Base-by-base conservation (phyloP, 2,888 invertebrate species). In the Thalpophila matura region DNA sequence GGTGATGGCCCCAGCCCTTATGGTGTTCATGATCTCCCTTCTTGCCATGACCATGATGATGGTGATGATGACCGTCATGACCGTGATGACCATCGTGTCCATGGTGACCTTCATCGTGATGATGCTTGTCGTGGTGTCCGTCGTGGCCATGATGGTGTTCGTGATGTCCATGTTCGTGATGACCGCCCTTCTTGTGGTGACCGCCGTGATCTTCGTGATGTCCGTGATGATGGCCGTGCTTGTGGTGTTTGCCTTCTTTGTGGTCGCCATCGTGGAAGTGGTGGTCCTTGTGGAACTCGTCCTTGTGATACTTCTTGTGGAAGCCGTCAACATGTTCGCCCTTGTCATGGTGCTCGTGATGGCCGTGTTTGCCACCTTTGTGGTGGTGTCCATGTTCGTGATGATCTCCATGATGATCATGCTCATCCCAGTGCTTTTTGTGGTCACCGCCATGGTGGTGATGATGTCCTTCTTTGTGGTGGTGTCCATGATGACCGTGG, bases 271-370 rank as follows among this genome's bases (percentile, higher is more conserved):
- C 93, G 81, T 94, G 91, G 83, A 93, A 94, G 90, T 94, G 91
- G 69, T 94, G 93, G 69, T 94, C 93, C 83, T 94, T 94, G 76
- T 94, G 92, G 90, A 88, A 94, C 79, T 85, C 82, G 59, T 94
- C 93, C 82, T 94, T 94, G 56, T 94, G 93, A 80, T 92, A 92
- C 58, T 93, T 94, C 87, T 94, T 94, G 83, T 94, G 93, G 83
- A 84, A 94, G 9, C 93, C 93, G 49, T 93, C 93, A 68, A 86
- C 86, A 55, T 94, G 84, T 54, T 94, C 93, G 29, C 93, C 93
- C 66, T 94, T 94, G 37, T 93, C 92, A 64, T 93, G 93, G 56
- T 94, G 93, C 38, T 94, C 87, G 49, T 94, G 88, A 59, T 93
- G 92, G 12, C 92, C 92, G 54, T 93, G 93, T 60, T 94, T 94